Conservation (phyloP, 2,113 vertebrate species). For the Psilopogon haemacephalus region DNA sequence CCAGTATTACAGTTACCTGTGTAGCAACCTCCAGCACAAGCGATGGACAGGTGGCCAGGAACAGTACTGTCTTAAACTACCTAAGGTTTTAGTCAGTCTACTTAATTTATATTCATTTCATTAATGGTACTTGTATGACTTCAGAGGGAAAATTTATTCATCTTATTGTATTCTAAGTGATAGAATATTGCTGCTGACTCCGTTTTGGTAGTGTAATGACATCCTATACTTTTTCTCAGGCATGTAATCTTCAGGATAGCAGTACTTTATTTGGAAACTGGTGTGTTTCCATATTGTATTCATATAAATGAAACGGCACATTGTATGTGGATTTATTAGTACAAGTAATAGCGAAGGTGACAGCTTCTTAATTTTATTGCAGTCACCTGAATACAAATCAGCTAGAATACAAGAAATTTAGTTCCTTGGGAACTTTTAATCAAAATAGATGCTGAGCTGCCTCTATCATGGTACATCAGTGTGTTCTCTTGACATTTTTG, state of each 20-base stretch:
- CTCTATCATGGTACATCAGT: not conserved
- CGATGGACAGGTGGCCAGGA: not conserved
- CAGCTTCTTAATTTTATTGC: not conserved
- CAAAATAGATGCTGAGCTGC: not conserved
- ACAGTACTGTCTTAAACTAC: not conserved
- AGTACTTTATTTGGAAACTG: not conserved
- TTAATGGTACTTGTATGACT: not conserved
- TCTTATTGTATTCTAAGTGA: not conserved
- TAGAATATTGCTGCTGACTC: not conserved
- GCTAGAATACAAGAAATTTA: not conserved
- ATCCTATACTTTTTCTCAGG: not conserved
- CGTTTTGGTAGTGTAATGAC: not conserved
- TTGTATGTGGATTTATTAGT: not conserved
- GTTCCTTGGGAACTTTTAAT: not conserved
- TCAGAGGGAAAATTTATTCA: not conserved
- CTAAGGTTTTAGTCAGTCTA: not conserved
- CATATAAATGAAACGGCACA: not conserved
- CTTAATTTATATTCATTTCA: not conserved
- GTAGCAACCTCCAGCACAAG: not conserved
- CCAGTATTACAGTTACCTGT: not conserved
- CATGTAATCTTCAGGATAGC: not conserved
- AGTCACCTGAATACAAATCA: not conserved
- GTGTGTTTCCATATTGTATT: not conserved
- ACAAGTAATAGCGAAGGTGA: not conserved
- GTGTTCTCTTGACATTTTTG: not conserved